Conservation (phyloP, 2,888 invertebrate species). For the Drosophila siamana region DNA sequence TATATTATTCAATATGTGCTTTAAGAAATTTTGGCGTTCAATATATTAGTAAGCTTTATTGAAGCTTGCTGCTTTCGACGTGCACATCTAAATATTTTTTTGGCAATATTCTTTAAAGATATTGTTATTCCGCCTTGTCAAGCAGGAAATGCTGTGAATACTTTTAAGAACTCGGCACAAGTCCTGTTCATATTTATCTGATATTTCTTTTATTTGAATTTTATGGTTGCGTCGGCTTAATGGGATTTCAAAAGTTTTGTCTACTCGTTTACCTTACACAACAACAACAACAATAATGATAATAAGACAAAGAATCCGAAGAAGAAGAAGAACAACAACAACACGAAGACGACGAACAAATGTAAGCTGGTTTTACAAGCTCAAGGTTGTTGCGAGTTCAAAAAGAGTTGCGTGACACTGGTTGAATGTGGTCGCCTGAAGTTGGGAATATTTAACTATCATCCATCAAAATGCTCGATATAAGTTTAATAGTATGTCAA, state of each 20-base stretch:
- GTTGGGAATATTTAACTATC: background rate
- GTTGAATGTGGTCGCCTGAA: conserved; percentile 9
- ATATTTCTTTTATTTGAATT: background rate
- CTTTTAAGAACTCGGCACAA: background rate
- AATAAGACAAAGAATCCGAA: conserved; percentile 3
- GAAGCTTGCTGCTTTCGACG: background rate
- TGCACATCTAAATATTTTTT: background rate
- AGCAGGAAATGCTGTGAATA: background rate
- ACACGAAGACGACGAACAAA: conserved; percentile 43
- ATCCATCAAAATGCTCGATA: background rate
- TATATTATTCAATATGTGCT: background rate
- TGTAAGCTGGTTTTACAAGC: conserved; percentile 67
- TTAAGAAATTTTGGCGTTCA: background rate
- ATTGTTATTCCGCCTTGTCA: no score
- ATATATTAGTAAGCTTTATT: background rate
- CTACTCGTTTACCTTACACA: conserved; percentile 10
- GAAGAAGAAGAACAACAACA: conserved; percentile 31
- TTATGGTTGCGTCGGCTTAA: background rate
- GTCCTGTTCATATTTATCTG: conserved; percentile 1
- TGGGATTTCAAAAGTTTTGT: conserved; percentile 24
- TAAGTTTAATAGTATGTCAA: background rate
- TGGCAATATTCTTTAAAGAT: background rate
- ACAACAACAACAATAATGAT: background rate
- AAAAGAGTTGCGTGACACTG: conserved; percentile 33
- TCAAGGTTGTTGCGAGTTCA: conserved; percentile 58